These are phyloP conservation scores for Drosophila pandora DNA, from an alignment of 1,140 invertebrate genomes.

Conservation along the genomic window DNA sequence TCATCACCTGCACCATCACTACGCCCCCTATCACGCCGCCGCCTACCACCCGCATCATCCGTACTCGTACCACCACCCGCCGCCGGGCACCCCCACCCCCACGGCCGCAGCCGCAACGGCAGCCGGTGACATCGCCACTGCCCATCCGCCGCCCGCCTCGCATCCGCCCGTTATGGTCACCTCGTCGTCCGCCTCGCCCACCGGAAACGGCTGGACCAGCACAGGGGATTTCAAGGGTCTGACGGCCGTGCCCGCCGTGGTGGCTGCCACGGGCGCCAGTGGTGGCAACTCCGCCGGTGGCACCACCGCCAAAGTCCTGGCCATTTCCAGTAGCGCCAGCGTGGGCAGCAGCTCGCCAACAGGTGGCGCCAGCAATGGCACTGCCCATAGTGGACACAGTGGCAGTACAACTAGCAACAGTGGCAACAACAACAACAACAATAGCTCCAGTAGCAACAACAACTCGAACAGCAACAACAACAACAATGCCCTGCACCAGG, in stretches of 20 bases:
- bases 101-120: conserved; percentile 1
- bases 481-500: conserved; percentile 84
- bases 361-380: conserved; percentile 76
- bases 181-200: conserved; percentile 64
- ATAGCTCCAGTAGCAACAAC: conserved; percentile 27
- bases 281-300: conserved; percentile 8
- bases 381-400: conserved; percentile 67
- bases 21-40: conserved; percentile 26
- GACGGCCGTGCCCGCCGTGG: conserved; percentile 24
- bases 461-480: conserved; percentile 53
- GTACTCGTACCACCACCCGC: conserved; percentile 4
- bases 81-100: not conserved
- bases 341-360: conserved; percentile 77
- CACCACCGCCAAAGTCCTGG: conserved; percentile 53
- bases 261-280: conserved; percentile 1
- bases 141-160: conserved; percentile 15
- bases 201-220: conserved; percentile 67
- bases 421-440: conserved; percentile 46
- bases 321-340: conserved; percentile 72
- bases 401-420: conserved; percentile 45
- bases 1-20: conserved; percentile 43
- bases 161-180: conserved; percentile 62
- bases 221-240: conserved; percentile 65
- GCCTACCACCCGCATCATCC: conserved; percentile 24
- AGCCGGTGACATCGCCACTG: conserved; percentile 7